These are phyloP conservation scores for Drosophila sp. DNA, from an alignment of 1,140 invertebrate genomes.

Conservation along the genomic window DNA sequence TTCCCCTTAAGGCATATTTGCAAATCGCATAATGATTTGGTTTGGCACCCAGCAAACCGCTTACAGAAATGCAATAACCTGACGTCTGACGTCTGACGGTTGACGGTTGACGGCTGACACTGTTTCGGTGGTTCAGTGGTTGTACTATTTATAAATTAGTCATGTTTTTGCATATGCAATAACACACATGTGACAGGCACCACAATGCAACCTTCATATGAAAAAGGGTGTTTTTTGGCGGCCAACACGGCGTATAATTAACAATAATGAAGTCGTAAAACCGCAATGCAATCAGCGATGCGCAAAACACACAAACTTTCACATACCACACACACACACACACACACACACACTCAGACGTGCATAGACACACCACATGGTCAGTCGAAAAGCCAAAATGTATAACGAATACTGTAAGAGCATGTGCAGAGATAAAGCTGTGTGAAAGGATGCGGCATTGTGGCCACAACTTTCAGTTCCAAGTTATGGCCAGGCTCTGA, in stretches of 20 bases:
- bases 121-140: conserved; percentile 13
- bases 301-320: conserved; percentile 72
- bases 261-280: conserved; percentile 83
- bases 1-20: not conserved
- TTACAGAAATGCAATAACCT: conserved; percentile 20
- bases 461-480: conserved; percentile 27
- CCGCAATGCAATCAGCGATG: conserved; percentile 82
- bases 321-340: conserved; percentile 25
- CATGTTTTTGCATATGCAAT: conserved; percentile 42
- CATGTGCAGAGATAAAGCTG: conserved; percentile 6
- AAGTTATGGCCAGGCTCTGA: conserved; percentile 43
- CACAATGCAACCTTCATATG: conserved; percentile 22
- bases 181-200: conserved; percentile 52
- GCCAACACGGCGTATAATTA: conserved; percentile 72
- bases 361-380: conserved; percentile 19
- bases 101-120: conserved; percentile 10
- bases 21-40: conserved; percentile 5
- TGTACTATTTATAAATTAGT: conserved; percentile 43
- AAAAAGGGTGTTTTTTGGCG: conserved; percentile 44
- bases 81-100: too few relatives aligned
- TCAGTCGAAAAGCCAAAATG: conserved; percentile 65
- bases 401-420: conserved; percentile 29
- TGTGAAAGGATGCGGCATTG: conserved; percentile 22
- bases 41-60: conserved; percentile 19
- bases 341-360: conserved; percentile 16